Evolutionary conservation across 2,888 invertebrate genomes (phyloP).

Genomic region (Epicampocera succincta): DNA sequence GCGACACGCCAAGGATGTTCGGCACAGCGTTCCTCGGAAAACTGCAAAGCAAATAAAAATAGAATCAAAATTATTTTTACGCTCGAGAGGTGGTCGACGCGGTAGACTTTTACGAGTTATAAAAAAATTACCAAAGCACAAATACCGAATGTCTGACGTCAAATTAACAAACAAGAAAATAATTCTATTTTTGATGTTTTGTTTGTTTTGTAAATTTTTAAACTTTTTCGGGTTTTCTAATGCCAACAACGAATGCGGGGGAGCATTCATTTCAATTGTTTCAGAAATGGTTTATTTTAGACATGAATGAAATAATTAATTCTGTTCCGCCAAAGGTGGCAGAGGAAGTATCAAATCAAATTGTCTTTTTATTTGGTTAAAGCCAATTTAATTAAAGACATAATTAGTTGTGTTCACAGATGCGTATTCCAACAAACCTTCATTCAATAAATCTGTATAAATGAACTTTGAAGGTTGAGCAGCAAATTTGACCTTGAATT

Average conservation of each 20-base stretch:
- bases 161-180: conserved; percentile 56
- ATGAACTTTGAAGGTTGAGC: too few relatives aligned
- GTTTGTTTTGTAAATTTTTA: conserved; percentile 10
- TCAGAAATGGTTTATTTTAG: conserved; percentile 11
- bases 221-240: not conserved
- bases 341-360: too few relatives aligned
- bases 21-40: conserved; percentile 69
- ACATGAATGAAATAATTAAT: conserved; percentile 39
- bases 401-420: too few relatives aligned
- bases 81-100: not conserved
- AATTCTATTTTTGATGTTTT: not conserved
- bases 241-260: not conserved
- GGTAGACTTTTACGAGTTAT: conserved; percentile 13
- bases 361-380: too few relatives aligned
- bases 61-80: conserved; percentile 27
- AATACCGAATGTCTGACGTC: conserved; percentile 37
- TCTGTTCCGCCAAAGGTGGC: not conserved
- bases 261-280: conserved; percentile 2
- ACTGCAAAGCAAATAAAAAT: conserved; percentile 75
- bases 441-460: too few relatives aligned
- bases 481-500: too few relatives aligned
- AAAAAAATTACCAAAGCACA: conserved; percentile 10
- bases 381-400: too few relatives aligned
- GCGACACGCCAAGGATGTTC: conserved; percentile 84
- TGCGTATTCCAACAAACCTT: too few relatives aligned